Evolutionary conservation across 2,113 vertebrate species (phyloP).

Genomic region (Serilophus lunatus): DNA sequence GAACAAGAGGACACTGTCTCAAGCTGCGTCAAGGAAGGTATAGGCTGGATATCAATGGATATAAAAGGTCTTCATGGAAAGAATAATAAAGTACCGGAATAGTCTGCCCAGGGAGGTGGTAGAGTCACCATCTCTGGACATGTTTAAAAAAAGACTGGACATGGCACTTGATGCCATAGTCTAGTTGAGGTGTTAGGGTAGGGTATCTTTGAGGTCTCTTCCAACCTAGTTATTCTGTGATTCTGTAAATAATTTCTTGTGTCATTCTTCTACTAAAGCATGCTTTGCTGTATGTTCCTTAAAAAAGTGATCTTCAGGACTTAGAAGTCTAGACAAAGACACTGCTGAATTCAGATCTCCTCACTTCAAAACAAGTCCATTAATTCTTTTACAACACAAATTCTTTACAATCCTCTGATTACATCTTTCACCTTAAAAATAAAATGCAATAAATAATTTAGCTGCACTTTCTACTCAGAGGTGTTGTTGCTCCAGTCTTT

Average conservation of each 20-base stretch:
- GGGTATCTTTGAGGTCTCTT: no score
- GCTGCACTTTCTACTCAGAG: not conserved
- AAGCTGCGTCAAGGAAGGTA: no score
- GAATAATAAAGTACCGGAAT: no score
- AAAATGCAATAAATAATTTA: not conserved
- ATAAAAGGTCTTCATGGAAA: no score
- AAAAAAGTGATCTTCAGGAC: not conserved
- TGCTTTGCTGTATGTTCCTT: not conserved
- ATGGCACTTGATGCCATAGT: no score
- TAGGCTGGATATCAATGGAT: no score
- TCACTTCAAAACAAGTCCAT: not conserved
- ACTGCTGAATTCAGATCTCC: not conserved
- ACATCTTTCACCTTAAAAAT: not conserved
- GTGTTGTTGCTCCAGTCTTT: accelerated
- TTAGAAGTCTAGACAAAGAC: not conserved
- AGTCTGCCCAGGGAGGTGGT: no score
- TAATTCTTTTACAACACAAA: not conserved
- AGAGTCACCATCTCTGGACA: no score
- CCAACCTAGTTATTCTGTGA: no score
- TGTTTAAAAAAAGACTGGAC: no score
- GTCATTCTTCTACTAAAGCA: not conserved
- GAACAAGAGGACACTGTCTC: no score
- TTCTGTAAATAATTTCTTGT: not conserved
- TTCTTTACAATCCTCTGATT: not conserved
- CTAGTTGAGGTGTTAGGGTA: no score